A percentile compares a stretch with the other conserved stretches of the same genome.
Conservation (phyloP, 2,797 vertebrate genomes). For the Yasuhikotakia modesta region DNA sequence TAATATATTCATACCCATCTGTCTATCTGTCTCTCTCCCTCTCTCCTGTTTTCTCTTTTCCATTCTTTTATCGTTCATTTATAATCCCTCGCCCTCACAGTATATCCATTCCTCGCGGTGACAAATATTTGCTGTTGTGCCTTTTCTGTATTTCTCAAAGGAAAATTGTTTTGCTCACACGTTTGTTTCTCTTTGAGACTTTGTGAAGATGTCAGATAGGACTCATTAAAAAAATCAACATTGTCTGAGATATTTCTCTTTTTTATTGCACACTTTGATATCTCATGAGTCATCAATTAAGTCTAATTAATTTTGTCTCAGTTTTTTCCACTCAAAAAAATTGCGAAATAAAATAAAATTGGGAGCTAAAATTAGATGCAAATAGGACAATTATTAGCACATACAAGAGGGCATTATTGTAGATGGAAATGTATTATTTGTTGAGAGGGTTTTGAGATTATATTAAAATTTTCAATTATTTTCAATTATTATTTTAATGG, state of each 20-base stretch:
- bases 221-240: not conserved
- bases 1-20: slow-evolving; percentile 80
- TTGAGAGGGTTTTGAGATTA: too few species aligned
- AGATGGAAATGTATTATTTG: too few species aligned
- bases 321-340: too few species aligned
- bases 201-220: not conserved
- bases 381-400: too few species aligned
- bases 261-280: too few species aligned
- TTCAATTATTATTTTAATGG: too few species aligned
- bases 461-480: too few species aligned
- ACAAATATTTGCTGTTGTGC: slow-evolving; percentile 38
- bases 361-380: too few species aligned
- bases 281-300: too few species aligned
- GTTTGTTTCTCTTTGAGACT: not conserved
- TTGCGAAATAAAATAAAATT: too few species aligned
- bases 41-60: slow-evolving; percentile 28
- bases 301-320: too few species aligned
- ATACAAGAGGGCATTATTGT: too few species aligned
- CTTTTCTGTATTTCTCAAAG: slow-evolving; percentile 49
- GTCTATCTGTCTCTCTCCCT: slow-evolving; percentile 59
- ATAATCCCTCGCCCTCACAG: slow-evolving; percentile 58
- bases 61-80: slow-evolving; percentile 52
- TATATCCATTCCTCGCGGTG: slow-evolving; percentile 46
- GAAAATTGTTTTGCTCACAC: not conserved
- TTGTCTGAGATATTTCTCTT: not conserved